phyloP scores from a whole-genome alignment of 2,888 invertebrate genomes.

The Oeneis ivallda region DNA sequence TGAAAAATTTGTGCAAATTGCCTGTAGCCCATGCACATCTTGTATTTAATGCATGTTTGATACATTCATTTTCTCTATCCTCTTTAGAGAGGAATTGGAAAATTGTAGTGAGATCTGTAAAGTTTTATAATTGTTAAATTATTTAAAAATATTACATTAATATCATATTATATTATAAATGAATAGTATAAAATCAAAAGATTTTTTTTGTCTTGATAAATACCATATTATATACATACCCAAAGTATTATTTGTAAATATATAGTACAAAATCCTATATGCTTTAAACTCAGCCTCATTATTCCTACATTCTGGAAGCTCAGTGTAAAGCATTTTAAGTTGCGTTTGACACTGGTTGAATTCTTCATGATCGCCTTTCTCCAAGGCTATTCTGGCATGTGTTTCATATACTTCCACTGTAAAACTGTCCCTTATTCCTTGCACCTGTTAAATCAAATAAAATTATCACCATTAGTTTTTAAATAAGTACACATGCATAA shows the following conservation, averaged over 20 bases:
- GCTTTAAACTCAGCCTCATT: constrained; percentile 97
- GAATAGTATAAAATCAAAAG: too few relatives aligned
- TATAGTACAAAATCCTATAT: constrained; percentile 97
- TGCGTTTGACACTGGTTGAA: constrained; percentile 99
- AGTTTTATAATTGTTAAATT: constrained; percentile 6
- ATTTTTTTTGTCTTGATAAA: not conserved
- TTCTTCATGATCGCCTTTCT: constrained; percentile 99
- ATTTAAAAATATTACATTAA: not conserved
- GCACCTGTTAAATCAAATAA: constrained; percentile 85
- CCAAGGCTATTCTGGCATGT: constrained; percentile 98
- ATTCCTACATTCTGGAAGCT: constrained; percentile 84
- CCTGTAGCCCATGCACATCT: constrained; percentile 96
- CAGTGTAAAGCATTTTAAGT: constrained; percentile 95
- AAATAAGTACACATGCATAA: not conserved
- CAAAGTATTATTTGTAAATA: constrained; percentile 98
- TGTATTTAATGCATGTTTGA: constrained; percentile 92
- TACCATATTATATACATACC: constrained; percentile 80
- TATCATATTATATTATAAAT: not conserved
- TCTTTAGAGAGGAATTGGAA: constrained; percentile 89
- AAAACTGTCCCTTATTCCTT: constrained; percentile 96
- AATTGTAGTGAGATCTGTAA: constrained; percentile 95
- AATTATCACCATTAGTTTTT: not conserved
- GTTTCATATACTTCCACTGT: constrained; percentile 99
- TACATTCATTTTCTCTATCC: constrained; percentile 90
- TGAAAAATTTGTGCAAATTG: constrained; percentile 96